phyloP scores from a whole-genome alignment of 2,113 vertebrate species.

The Neogale vison region DNA sequence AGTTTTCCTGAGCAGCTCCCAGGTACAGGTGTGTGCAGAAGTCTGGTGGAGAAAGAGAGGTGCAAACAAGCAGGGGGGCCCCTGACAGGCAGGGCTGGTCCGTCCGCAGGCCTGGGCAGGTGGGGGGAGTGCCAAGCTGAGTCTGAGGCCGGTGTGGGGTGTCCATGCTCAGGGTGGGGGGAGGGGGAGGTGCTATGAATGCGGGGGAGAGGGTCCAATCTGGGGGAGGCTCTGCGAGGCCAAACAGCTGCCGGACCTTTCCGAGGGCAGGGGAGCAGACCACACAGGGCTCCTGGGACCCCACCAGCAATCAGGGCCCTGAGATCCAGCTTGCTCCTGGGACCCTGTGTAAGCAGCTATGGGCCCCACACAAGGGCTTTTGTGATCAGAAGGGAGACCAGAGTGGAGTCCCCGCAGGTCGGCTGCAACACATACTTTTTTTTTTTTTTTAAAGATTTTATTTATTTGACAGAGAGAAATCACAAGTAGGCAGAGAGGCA shows the following conservation, averaged over 20 bases:
- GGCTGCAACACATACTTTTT: neutral
- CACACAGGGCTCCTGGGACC: neutral
- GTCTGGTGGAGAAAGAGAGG: neutral
- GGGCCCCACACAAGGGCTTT: neutral
- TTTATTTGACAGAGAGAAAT: no score
- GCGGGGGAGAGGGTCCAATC: neutral
- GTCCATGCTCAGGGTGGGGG: no score
- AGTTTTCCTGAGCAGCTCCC: no score
- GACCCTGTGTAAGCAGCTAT: neutral
- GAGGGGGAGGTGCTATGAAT: neutral
- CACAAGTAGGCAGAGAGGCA: no score
- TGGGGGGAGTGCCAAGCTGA: neutral
- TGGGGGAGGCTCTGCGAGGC: neutral
- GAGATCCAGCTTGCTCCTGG: neutral
- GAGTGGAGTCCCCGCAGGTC: fast-evolving
- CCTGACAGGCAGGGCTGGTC: neutral
- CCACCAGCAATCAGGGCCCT: fast-evolving
- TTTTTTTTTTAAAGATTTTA: no score
- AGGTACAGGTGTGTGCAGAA: fast-evolving
- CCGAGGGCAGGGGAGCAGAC: neutral
- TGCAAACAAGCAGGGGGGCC: neutral
- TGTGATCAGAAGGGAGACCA: neutral
- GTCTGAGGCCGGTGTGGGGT: neutral
- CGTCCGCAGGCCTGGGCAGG: fast-evolving
- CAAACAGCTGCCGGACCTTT: neutral